Percentiles rank a stretch among this genome's conserved stretches.
Evolutionary conservation across 1,140 invertebrate species (phyloP).

Genomic region (Procambarus virginalis): DNA sequence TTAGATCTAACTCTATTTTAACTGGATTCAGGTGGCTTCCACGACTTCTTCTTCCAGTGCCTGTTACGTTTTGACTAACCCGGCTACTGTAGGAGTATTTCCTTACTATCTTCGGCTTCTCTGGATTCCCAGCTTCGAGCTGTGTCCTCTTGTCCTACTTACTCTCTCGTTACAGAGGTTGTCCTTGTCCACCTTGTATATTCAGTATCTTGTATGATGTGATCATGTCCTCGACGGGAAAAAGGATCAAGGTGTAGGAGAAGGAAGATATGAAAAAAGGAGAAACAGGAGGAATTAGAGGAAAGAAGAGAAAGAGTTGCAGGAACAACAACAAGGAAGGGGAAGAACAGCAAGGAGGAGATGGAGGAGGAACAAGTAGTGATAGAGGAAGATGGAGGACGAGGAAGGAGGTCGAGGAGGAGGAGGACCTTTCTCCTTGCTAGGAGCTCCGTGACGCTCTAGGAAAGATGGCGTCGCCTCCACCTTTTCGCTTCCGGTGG

Average conservation of each 20-base stretch:
- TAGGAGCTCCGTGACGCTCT: background rate
- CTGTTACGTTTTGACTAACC: no score
- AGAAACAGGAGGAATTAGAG: background rate
- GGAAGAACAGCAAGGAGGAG: background rate
- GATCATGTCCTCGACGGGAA: background rate
- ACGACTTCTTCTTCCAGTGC: no score
- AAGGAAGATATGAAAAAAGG: background rate
- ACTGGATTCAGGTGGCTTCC: no score
- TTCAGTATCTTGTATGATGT: no score
- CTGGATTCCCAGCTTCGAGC: no score
- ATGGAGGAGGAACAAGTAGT: background rate
- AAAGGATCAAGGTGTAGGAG: background rate
- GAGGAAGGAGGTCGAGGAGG: background rate
- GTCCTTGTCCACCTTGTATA: no score
- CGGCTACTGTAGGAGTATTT: no score
- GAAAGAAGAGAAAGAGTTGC: background rate
- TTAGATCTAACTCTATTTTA: no score
- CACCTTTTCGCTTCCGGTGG: constrained; percentile 26
- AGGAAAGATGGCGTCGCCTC: constrained; percentile 4
- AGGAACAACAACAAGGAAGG: background rate
- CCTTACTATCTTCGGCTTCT: no score
- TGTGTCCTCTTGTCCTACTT: no score
- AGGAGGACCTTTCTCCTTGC: background rate
- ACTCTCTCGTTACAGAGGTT: no score
- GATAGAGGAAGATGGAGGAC: background rate